These are phyloP conservation scores for Pycnonotus jocosus DNA, from an alignment of 2,113 vertebrate species.

Conservation along the genomic window DNA sequence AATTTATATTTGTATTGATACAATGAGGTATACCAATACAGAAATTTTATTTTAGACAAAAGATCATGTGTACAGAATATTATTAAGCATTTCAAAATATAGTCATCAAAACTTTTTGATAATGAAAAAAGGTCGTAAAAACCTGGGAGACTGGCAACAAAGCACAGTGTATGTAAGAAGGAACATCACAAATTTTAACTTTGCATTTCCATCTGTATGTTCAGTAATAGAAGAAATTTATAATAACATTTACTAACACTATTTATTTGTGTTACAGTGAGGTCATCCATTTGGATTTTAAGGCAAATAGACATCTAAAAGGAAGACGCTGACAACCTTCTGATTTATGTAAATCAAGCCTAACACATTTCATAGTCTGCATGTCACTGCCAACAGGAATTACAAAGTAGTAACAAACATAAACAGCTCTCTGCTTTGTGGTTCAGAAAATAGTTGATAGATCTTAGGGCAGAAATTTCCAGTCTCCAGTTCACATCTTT, in stretches of 20 bases:
- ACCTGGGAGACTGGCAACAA: background rate
- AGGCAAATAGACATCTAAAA: slow-evolving; percentile 41
- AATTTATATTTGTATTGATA: background rate
- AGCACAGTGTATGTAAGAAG: background rate
- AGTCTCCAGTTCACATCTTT: background rate
- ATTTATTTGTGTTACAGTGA: slow-evolving; percentile 56
- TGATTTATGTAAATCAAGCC: slow-evolving; percentile 63
- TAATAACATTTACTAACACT: slow-evolving; percentile 57
- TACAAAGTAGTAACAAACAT: slow-evolving; percentile 59
- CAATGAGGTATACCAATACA: background rate
- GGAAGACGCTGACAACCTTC: slow-evolving; percentile 50
- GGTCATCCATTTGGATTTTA: slow-evolving; percentile 49
- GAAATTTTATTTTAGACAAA: background rate
- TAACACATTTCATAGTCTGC: slow-evolving; percentile 55
- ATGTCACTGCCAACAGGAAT: slow-evolving; percentile 51
- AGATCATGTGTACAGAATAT: background rate
- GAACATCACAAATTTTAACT: slow-evolving; percentile 10
- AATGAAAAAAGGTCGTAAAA: background rate
- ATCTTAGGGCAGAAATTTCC: slow-evolving; percentile 8
- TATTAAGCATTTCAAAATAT: background rate
- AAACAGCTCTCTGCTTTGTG: slow-evolving; percentile 20
- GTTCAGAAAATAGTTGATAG: slow-evolving; percentile 31
- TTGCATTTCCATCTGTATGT: slow-evolving; percentile 42
- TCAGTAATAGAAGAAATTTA: slow-evolving; percentile 46
- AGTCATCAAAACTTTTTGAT: background rate